Evolutionary conservation across 2,888 invertebrate species (phyloP).

Genomic region (Ennomos fuscantarius): DNA sequence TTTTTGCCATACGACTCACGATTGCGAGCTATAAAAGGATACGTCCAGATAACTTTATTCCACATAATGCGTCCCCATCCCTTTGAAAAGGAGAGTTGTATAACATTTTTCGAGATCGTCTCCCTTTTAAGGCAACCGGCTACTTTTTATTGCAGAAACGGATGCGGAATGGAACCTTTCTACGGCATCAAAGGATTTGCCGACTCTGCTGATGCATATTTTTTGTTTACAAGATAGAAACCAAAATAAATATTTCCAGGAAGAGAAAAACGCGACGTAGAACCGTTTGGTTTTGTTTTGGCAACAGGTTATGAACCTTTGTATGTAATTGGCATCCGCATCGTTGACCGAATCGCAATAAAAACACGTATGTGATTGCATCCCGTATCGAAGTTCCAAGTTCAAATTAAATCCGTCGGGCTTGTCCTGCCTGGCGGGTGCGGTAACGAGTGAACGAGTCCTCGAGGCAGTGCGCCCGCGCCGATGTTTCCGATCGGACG

Average conservation of each 20-base stretch:
- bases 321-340: conserved; percentile 62
- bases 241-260: conserved; percentile 33
- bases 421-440: conserved; percentile 51
- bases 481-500: conserved; percentile 74
- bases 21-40: conserved; percentile 76
- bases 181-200: conserved; percentile 68
- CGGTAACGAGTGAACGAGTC: conserved; percentile 26
- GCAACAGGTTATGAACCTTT: conserved; percentile 63
- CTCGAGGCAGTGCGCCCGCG: conserved; percentile 68
- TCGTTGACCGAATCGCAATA: conserved; percentile 62
- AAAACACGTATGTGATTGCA: conserved; percentile 67
- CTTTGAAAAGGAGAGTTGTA: conserved; percentile 82
- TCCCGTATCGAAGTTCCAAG: conserved; percentile 67
- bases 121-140: conserved; percentile 69
- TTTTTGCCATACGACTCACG: conserved; percentile 70
- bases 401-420: conserved; percentile 68
- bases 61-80: conserved; percentile 73
- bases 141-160: conserved; percentile 73
- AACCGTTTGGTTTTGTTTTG: conserved; percentile 37
- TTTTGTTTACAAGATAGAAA: conserved; percentile 48
- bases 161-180: conserved; percentile 56
- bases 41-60: conserved; percentile 82
- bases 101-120: conserved; percentile 74
- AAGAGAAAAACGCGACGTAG: conserved; percentile 24
- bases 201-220: conserved; percentile 60